Percentiles rank a stretch among this genome's conserved stretches.
phyloP scores from a whole-genome alignment of 92 coral and sea anemone species.

The Palythoa heliodiscus region DNA sequence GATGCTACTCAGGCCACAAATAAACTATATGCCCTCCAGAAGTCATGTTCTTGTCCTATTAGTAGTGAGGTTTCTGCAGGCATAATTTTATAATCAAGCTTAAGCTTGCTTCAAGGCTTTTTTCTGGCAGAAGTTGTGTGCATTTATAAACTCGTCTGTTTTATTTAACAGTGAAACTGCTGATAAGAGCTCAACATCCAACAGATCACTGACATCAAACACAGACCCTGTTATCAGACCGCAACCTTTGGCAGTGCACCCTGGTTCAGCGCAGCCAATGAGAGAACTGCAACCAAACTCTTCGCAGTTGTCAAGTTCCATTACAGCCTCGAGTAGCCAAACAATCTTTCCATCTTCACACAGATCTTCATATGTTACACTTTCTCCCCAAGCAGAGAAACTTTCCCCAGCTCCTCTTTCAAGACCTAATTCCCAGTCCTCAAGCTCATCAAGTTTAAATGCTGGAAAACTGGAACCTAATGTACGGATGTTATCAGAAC shows the following conservation, averaged over 20 bases:
- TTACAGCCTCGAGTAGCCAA: slow-evolving; percentile 1
- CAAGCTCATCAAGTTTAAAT: slow-evolving; percentile 20
- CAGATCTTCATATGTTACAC: neutral
- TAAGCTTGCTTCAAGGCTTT: no score
- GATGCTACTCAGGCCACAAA: no score
- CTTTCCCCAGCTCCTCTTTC: slow-evolving; percentile 19
- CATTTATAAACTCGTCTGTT: neutral
- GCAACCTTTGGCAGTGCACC: slow-evolving; percentile 37
- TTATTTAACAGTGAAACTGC: slow-evolving; percentile 25
- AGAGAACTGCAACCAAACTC: slow-evolving; percentile 25
- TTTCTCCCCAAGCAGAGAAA: slow-evolving; percentile 8
- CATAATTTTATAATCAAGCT: no score
- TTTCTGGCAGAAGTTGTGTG: neutral
- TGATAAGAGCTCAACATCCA: neutral
- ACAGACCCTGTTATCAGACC: slow-evolving; percentile 34
- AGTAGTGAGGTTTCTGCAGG: no score
- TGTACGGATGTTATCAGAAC: slow-evolving; percentile 27
- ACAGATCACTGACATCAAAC: slow-evolving; percentile 25
- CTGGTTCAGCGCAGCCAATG: slow-evolving; percentile 39
- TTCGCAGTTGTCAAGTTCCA: neutral
- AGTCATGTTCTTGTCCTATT: no score
- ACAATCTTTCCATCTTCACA: neutral
- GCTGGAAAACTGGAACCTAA: slow-evolving; percentile 41
- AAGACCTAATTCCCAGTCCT: slow-evolving; percentile 31
- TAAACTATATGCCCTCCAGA: no score